Base-by-base conservation (phyloP, 2,888 invertebrate genomes). In the Stenurella melanura region DNA sequence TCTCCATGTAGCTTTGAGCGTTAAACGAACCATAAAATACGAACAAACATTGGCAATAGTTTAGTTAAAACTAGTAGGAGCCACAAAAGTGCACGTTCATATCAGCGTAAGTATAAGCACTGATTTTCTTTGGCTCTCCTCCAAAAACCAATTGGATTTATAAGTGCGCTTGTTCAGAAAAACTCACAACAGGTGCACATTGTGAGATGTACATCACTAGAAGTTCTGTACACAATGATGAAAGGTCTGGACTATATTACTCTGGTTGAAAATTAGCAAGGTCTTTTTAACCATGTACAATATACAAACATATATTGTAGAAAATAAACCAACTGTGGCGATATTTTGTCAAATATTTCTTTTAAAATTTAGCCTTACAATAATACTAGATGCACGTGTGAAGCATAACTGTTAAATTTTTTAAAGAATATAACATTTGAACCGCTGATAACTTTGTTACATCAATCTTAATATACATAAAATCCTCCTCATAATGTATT, bases 91-190 rank as follows among this genome's bases (percentile, higher is more conserved):
- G 42, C 63, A 64, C 74, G 70, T 70, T 75, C 70, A 70, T 70
- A 70, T 61, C 74, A 64, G 70, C 58, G 18, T 71, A n/a, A 38
- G 38, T 61, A 57, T 61, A 50, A 67, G 34, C 67, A 34, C 72
- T 72, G 75, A 76, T 76, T 76, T 76, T 66, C 34, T 67, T 76
- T 76, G 75, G 75, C 72, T 34, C 30, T 61, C 21, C 56, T 72
- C 75, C 72, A 76, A 72, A 75, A 67, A 9, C n/a, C 72, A 61
- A 73, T 76, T 72, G 67, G 67, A 68, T 76, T 71, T 71, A 72
- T 67, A 34, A 38, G 63, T 19, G 72, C 57, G 58, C 60, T 42
- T 11, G 26, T 56, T 70, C 19, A 56, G 12, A 57, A 68, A 63
- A 75, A 63, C 57, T 19, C 17, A 64, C 70, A 75, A 75, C 69